Percentiles rank a stretch among this genome's conserved stretches.
Conservation (phyloP, 2,888 invertebrate genomes). For the Euclidia mi region DNA sequence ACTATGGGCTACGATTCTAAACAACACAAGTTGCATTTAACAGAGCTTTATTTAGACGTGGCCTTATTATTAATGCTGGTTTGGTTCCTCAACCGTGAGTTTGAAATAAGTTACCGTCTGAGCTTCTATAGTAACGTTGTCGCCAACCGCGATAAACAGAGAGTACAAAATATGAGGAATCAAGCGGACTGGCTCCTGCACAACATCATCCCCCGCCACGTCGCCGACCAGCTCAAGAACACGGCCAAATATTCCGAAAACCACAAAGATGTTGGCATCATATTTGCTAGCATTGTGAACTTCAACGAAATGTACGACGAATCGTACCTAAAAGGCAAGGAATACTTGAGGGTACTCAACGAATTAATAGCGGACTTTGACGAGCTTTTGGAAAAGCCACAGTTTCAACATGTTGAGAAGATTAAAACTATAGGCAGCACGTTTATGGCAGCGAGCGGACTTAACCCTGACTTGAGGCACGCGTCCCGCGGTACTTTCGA, state of each 20-base stretch:
- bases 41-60: constrained; percentile 95
- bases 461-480: constrained; percentile 94
- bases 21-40: constrained; percentile 78
- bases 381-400: constrained; percentile 95
- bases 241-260: constrained; percentile 98
- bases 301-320: constrained; percentile 99
- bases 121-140: constrained; percentile 98
- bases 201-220: constrained; percentile 99
- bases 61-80: constrained; percentile 95
- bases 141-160: constrained; percentile 96
- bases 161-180: constrained; percentile 97
- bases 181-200: constrained; percentile 99
- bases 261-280: constrained; percentile 97
- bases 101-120: constrained; percentile 97
- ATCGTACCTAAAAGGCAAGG: constrained; percentile 98
- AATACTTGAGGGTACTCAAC: constrained; percentile 98
- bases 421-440: constrained; percentile 99
- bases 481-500: constrained; percentile 92
- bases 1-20: constrained; percentile 57
- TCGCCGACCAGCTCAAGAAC: constrained; percentile 97
- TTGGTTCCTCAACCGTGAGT: constrained; percentile 98
- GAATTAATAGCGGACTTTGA: constrained; percentile 99
- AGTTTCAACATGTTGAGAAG: constrained; percentile 97
- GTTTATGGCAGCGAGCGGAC: constrained; percentile 99
- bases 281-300: constrained; percentile 99